These are phyloP conservation scores for Plotosus lineatus DNA, from an alignment of 2,113 vertebrate genomes.

Conservation along the genomic window DNA sequence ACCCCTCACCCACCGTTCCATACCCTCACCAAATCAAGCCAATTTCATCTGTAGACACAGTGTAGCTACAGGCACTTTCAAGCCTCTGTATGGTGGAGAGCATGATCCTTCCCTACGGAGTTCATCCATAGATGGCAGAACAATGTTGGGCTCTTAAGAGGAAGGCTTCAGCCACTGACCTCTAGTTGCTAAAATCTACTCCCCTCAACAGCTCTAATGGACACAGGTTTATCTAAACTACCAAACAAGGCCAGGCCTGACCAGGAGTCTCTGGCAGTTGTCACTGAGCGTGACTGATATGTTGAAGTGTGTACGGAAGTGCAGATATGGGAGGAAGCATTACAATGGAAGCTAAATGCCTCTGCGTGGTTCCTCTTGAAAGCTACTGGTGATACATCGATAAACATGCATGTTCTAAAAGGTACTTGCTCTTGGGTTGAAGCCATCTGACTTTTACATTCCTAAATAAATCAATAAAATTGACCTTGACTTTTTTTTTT, in stretches of 20 bases:
- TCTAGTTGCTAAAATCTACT: slow-evolving; percentile 36
- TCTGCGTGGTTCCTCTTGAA: slow-evolving; percentile 2
- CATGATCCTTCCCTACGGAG: slow-evolving; percentile 31
- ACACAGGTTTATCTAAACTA: slow-evolving; percentile 37
- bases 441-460: background rate
- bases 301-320: slow-evolving; percentile 39
- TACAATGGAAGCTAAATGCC: slow-evolving; percentile 3
- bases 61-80: slow-evolving; percentile 27
- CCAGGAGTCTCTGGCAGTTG: slow-evolving; percentile 27
- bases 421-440: background rate
- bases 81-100: slow-evolving; percentile 7
- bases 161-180: slow-evolving; percentile 39
- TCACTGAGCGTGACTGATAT: slow-evolving; percentile 36
- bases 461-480: slow-evolving; percentile 4
- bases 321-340: slow-evolving; percentile 30
- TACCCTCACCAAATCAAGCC: slow-evolving; percentile 25
- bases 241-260: slow-evolving; percentile 45
- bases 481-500: background rate
- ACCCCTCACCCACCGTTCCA: too few relatives aligned
- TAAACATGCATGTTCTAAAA: slow-evolving; percentile 24
- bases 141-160: slow-evolving; percentile 37
- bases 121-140: slow-evolving; percentile 47
- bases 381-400: background rate
- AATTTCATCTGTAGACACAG: slow-evolving; percentile 24
- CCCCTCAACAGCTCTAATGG: slow-evolving; percentile 46